Base-by-base conservation (phyloP, 2,113 vertebrate genomes). In the Anhinga anhinga region DNA sequence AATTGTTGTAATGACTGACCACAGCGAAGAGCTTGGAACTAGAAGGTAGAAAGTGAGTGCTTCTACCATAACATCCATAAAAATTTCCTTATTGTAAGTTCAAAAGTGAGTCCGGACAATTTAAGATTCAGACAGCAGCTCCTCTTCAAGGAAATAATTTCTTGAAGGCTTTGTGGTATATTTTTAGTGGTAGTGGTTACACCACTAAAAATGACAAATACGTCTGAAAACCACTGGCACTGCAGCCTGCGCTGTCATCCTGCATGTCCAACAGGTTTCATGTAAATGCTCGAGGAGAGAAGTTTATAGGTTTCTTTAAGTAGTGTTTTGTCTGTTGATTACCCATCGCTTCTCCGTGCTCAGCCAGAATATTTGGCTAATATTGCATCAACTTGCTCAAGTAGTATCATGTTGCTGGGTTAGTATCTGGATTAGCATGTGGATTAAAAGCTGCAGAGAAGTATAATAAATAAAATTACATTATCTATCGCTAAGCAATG, bases 361-460 rank as follows among this genome's bases (percentile, higher is more conserved):
- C 73, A 91, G 86, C 55, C 61, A 63, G 94, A 94, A 90, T 61
- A 71, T 71, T 89, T 87, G 40, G 40, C 53, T 55, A 87, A 86
- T 45, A 85, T 91, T 97, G 81, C 93, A 73, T 93, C 96, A 95
- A 38, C 66, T 80, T 69, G 45, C 29, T 96, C 81, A 92, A 91
- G 89, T 65, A 70, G 23, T 15, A 52, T 94, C 91, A 87, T 73
- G 77, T 89, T 78, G 80, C 20, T 70, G 22, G 29, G 18, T 62
- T 82, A 82, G 29, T 65, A 85, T 61, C 56, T 80, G 66, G 45
- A 79, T 80, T 4, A 92, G 19, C 20, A 53, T 17, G 38, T 42
- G 38, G 32, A 85, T 91, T 85, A 90, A 94, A 91, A 94, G 19
- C 56, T 95, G 65, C 27, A 82, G 61, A 71, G 78, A 82, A 58